Evolutionary conservation across 2,797 vertebrate species (phyloP), one percentile per base, ranked within the genome.

Genomic region (Erithacus rubecula): DNA sequence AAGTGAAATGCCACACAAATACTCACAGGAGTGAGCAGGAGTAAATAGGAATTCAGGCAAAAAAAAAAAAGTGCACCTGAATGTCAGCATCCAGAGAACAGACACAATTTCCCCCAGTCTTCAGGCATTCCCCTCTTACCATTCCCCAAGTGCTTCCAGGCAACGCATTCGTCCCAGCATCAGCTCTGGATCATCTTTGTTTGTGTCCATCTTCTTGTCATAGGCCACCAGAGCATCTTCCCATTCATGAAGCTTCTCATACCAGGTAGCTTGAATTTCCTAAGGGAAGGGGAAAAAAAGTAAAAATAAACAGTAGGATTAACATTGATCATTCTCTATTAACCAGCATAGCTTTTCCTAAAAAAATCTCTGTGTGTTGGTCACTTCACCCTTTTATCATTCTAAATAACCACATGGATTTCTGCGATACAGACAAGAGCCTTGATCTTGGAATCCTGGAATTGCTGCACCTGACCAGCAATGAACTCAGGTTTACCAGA

Each of bases 261-360:
- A 99, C 99, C 99, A 99, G 51, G 99, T 99, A 82, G 99, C 99
- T 96, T 99, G 99, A 97, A 99, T 99, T 98, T 99, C 99, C 99
- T 99, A 95, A 46, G 51, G 9, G 4, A 9, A 37, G 1, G 3
- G 9, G 29, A 22, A n/a, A 34, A 18, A 13, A 32, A 68, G 29
- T 9, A 46, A 76, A 30, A 51, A 68, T 55, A 39, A 78, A 63
- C 14, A 88, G 22, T 4, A 22, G 24, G 9, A 59, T 84, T 80
- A 60, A n/a, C 15, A 64, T 1, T 53, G 17, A 85, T 30, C 39
- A 41, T 39, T 83, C n/a, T 53, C 0, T n/a, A n/a, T 15, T 47
- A 86, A 65, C 12, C 52, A 29, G 9, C 6, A 12, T 18, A 83
- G 34, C 47, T 83, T 72, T 43, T 53, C n/a, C 56, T 49, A 15